A percentile compares a stretch with the other conserved stretches of the same genome.
Conservation (phyloP, 2,113 vertebrate genomes). For the Aspiorhynchus laticeps region DNA sequence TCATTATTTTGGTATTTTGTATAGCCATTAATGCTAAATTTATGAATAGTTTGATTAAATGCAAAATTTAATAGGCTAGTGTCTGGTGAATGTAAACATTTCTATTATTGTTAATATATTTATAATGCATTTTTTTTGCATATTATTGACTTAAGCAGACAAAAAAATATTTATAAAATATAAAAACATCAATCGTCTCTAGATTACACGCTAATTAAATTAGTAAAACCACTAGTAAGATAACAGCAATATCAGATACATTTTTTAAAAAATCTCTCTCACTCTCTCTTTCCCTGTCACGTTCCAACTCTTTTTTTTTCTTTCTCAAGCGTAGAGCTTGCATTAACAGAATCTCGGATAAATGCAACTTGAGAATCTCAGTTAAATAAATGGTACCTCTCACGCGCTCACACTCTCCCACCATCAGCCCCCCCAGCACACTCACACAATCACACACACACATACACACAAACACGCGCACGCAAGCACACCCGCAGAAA, state of each 20-base stretch:
- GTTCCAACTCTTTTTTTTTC: background rate
- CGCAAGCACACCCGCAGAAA: slow-evolving; percentile 70
- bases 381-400: slow-evolving; percentile 58
- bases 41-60: background rate
- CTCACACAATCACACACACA: slow-evolving; percentile 44
- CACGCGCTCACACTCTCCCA: slow-evolving; percentile 43
- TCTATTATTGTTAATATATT: background rate
- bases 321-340: slow-evolving; percentile 10
- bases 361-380: slow-evolving; percentile 40
- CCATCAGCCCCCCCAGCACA: slow-evolving; percentile 49
- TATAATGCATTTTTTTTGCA: background rate
- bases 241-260: background rate
- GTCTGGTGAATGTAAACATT: background rate
- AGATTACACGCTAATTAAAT: background rate
- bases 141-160: background rate
- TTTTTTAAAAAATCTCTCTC: background rate
- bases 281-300: background rate
- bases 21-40: background rate
- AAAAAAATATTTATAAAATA: background rate
- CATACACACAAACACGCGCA: slow-evolving; percentile 51
- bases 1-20: too few species aligned
- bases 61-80: background rate
- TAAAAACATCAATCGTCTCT: background rate
- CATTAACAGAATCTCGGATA: slow-evolving; percentile 45
- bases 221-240: background rate